These are phyloP conservation scores for Calyptomena viridis DNA, from an alignment of 2,113 vertebrate genomes.

Conservation along the genomic window DNA sequence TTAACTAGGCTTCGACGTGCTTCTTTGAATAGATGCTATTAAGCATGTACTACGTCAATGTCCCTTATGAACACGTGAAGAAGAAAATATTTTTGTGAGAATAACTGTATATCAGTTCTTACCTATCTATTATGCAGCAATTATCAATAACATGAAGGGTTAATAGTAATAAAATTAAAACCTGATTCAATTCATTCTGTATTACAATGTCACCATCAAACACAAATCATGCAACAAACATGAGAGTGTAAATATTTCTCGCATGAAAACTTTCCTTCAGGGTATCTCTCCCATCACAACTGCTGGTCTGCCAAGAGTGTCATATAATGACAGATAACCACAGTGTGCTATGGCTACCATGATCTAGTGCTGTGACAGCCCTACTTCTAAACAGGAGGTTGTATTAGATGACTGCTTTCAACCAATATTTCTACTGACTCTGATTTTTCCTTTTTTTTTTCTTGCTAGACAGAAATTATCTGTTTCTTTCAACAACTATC, in stretches of 20 bases:
- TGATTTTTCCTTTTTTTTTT: not conserved
- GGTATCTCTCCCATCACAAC: not conserved
- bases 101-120: not conserved
- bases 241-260: not conserved
- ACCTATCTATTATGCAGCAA: not conserved
- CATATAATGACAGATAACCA: not conserved
- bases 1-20: not conserved
- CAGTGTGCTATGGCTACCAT: not conserved
- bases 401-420: not conserved
- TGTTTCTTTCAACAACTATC: not conserved
- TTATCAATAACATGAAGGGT: not conserved
- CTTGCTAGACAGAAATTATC: not conserved
- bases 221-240: not conserved
- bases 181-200: not conserved
- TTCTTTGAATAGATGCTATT: not conserved
- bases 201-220: not conserved
- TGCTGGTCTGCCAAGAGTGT: not conserved
- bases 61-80: rapidly evolving
- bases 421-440: not conserved
- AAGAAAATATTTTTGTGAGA: not conserved
- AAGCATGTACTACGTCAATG: not conserved
- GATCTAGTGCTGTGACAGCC: not conserved
- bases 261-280: not conserved
- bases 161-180: not conserved
- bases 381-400: not conserved